phyloP scores from a whole-genome alignment of 2,113 vertebrate species.

The Barbus barbus region DNA sequence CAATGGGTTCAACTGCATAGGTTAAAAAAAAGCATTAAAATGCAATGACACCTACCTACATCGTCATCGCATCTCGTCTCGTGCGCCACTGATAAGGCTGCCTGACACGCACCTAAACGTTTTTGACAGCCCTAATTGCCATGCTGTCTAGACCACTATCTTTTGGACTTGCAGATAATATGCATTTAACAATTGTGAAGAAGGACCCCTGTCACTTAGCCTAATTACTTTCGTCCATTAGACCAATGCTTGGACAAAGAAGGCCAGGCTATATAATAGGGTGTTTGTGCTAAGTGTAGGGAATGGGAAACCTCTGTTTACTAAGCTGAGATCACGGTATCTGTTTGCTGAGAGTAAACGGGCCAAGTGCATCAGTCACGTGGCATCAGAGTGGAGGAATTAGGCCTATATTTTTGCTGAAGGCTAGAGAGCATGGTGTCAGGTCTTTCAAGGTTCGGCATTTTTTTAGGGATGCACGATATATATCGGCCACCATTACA shows the following conservation, averaged over 20 bases:
- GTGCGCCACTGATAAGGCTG: too few species aligned
- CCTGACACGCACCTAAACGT: too few species aligned
- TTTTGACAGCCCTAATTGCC: too few species aligned
- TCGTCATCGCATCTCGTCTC: too few species aligned
- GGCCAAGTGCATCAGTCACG: neutral
- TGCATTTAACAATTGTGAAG: conserved; percentile 35
- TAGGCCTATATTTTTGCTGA: neutral
- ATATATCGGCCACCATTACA: too few species aligned
- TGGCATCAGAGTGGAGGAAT: neutral
- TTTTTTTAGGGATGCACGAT: too few species aligned
- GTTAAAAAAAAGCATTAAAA: too few species aligned
- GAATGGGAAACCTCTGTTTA: conserved; percentile 11
- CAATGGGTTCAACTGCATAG: too few species aligned
- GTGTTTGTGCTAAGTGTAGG: neutral
- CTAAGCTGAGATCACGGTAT: conserved; percentile 8
- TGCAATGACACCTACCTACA: too few species aligned
- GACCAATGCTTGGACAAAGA: conserved; percentile 34
- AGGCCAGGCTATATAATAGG: neutral
- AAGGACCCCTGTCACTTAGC: conserved; percentile 30
- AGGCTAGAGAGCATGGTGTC: neutral
- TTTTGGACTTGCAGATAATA: conserved; percentile 26
- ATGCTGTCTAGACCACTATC: conserved; percentile 27
- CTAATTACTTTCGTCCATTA: conserved; percentile 40
- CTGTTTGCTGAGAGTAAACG: neutral
- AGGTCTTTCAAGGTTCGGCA: neutral